Evolutionary conservation across 2,888 invertebrate species (phyloP).

Genomic region (Tenthredo distinguenda): DNA sequence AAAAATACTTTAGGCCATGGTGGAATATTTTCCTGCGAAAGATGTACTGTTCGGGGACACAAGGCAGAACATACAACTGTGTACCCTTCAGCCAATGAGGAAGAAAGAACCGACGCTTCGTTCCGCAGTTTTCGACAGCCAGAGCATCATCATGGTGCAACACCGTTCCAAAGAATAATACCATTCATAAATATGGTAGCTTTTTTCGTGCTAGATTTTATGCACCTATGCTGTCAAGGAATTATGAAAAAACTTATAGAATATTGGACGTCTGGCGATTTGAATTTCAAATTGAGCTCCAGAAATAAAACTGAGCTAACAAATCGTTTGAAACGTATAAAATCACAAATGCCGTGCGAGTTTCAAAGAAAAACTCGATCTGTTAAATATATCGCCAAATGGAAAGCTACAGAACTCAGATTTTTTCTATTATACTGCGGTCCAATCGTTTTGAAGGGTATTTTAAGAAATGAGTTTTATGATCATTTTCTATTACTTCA

Average conservation of each 20-base stretch:
- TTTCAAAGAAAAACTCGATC: constrained; percentile 20
- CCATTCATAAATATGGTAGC: constrained; percentile 56
- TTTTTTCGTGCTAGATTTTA: constrained; percentile 56
- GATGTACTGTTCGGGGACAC: neutral
- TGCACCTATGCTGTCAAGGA: constrained; percentile 57
- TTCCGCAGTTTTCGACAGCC: constrained; percentile 12
- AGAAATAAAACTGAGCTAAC: neutral
- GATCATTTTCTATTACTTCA: constrained; percentile 9
- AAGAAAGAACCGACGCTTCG: constrained; percentile 7
- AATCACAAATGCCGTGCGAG: neutral
- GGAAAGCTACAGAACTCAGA: constrained; percentile 10
- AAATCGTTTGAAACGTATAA: neutral
- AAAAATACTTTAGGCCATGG: constrained; percentile 54
- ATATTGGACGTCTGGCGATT: constrained; percentile 1
- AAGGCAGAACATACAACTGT: neutral
- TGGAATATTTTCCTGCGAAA: neutral
- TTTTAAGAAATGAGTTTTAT: neutral
- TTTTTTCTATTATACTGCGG: neutral
- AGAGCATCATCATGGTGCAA: constrained; percentile 57
- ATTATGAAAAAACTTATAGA: constrained; percentile 49
- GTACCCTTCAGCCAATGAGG: neutral
- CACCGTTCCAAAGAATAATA: constrained; percentile 51
- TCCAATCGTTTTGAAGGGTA: neutral
- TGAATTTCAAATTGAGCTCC: neutral
- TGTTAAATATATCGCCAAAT: neutral